Conservation (phyloP, 2,888 invertebrate species). For the Teinopalpus imperialis region DNA sequence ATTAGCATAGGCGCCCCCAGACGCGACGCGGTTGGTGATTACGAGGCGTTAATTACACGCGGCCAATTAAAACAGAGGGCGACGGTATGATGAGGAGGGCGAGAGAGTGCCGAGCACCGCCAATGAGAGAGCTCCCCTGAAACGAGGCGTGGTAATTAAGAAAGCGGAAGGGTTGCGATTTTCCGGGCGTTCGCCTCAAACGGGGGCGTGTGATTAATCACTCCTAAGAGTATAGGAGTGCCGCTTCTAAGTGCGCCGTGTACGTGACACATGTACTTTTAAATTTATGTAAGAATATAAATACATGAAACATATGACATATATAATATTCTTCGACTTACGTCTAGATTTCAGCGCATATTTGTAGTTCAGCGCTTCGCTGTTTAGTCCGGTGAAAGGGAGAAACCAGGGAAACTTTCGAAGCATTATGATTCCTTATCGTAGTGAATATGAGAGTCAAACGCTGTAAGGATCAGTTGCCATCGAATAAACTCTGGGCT, state of each 20-base stretch:
- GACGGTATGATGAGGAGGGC: conserved; percentile 59
- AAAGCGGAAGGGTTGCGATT: conserved; percentile 78
- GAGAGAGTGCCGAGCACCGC: conserved; percentile 54
- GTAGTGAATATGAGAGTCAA: too few species aligned
- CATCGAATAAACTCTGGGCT: too few species aligned
- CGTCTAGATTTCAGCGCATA: too few species aligned
- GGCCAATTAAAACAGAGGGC: conserved; percentile 75
- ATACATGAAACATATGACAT: too few species aligned
- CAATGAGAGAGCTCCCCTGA: conserved; percentile 67
- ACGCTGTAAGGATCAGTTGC: too few species aligned
- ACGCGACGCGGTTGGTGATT: conserved; percentile 70
- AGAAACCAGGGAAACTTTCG: too few species aligned
- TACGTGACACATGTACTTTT: neutral
- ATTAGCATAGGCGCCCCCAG: conserved; percentile 70
- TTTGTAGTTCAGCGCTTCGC: too few species aligned
- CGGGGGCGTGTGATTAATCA: conserved; percentile 71
- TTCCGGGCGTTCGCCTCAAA: conserved; percentile 59
- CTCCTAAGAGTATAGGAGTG: conserved; percentile 50
- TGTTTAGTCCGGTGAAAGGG: too few species aligned
- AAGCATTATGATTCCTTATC: too few species aligned
- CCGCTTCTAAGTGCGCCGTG: conserved; percentile 24
- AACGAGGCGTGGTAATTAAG: conserved; percentile 80
- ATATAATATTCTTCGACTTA: too few species aligned
- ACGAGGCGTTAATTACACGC: conserved; percentile 73
- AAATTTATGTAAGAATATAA: neutral